phyloP scores from a whole-genome alignment of 2,888 invertebrate species.

The Drosophila prostipennis region DNA sequence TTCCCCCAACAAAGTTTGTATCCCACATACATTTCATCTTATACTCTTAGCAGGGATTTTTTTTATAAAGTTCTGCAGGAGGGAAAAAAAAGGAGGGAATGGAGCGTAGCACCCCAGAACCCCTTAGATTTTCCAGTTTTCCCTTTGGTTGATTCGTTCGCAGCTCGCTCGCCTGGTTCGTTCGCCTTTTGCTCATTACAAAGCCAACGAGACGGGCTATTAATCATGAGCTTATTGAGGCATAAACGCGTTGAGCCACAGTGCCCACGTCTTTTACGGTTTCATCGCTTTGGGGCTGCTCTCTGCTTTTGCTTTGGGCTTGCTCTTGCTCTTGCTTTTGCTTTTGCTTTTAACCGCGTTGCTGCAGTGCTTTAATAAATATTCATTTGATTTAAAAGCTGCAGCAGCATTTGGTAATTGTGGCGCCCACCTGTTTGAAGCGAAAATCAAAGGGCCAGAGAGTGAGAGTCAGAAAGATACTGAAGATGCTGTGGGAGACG shows the following conservation, averaged over 20 bases:
- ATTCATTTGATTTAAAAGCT: slow-evolving; percentile 68
- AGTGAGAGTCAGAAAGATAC: slow-evolving; percentile 11
- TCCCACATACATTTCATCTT: slow-evolving; percentile 19
- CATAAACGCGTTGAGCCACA: slow-evolving; percentile 78
- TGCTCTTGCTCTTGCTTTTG: too few relatives aligned
- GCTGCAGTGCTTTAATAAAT: slow-evolving; percentile 68
- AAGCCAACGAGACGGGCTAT: slow-evolving; percentile 69
- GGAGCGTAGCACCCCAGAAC: too few relatives aligned
- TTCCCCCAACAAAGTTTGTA: slow-evolving; percentile 3
- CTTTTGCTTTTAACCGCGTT: not conserved
- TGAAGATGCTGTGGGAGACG: slow-evolving; percentile 10
- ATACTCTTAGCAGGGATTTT: too few relatives aligned
- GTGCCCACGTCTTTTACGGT: slow-evolving; percentile 57
- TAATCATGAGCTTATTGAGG: slow-evolving; percentile 83
- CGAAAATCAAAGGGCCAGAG: slow-evolving; percentile 47
- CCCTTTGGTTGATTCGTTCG: slow-evolving; percentile 35
- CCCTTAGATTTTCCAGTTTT: slow-evolving; percentile 9
- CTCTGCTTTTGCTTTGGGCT: not conserved
- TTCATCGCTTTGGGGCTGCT: too few relatives aligned
- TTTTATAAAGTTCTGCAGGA: slow-evolving; percentile 12
- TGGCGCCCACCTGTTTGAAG: slow-evolving; percentile 70
- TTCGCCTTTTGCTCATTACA: slow-evolving; percentile 72
- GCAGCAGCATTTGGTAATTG: too few relatives aligned
- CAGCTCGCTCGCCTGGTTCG: slow-evolving; percentile 32
- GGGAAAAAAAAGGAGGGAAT: not conserved